Percentiles rank a stretch among this genome's conserved stretches.
These are phyloP conservation scores for Amblyraja radiata DNA, from an alignment of 2,797 vertebrate species.

Conservation along the genomic window DNA sequence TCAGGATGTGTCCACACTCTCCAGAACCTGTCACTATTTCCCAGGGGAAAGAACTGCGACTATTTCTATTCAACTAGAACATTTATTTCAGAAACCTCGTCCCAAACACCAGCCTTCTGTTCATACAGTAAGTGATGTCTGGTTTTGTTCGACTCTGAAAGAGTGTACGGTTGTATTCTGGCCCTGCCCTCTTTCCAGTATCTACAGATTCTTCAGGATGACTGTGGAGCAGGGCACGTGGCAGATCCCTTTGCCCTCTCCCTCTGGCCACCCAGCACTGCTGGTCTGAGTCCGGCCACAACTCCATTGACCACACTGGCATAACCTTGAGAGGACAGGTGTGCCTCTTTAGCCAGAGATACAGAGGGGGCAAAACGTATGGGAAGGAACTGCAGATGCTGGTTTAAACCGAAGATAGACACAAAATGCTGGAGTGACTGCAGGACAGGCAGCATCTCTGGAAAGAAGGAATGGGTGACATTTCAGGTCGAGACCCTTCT, in stretches of 20 bases:
- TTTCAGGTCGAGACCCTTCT: too few relatives aligned
- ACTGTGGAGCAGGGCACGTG: background rate
- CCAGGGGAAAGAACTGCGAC: background rate
- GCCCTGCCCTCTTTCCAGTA: background rate
- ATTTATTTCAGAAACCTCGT: background rate
- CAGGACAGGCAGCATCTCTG: too few relatives aligned
- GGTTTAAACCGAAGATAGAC: too few relatives aligned
- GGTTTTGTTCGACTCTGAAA: background rate
- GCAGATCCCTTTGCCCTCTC: background rate
- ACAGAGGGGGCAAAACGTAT: background rate
- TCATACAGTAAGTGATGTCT: background rate
- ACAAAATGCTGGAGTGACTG: too few relatives aligned
- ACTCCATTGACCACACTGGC: background rate
- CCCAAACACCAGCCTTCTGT: background rate
- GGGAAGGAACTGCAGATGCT: too few relatives aligned
- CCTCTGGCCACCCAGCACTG: background rate
- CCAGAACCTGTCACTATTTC: background rate
- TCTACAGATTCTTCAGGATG: background rate
- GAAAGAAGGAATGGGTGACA: too few relatives aligned
- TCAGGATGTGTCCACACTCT: background rate
- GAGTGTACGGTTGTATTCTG: background rate
- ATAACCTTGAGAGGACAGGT: background rate
- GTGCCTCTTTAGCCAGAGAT: background rate
- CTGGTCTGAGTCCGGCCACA: background rate
- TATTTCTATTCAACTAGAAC: background rate